phyloP scores from a whole-genome alignment of 2,888 invertebrate species.

The Pachliopta kotzebuea region DNA sequence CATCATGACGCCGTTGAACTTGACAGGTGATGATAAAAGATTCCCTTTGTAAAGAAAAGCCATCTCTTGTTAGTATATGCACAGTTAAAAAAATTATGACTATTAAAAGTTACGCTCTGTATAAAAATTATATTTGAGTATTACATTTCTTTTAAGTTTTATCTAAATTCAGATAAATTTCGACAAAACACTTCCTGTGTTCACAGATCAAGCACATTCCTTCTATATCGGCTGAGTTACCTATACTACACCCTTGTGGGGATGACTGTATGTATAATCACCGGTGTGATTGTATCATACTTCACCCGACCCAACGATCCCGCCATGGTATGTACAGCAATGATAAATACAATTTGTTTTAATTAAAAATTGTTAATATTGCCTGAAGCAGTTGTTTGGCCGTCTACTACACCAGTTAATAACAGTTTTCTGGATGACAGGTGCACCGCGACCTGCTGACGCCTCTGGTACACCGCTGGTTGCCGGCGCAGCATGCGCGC shows the following conservation, averaged over 20 bases:
- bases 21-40: constrained; percentile 48
- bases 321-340: constrained; percentile 60
- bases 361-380: neutral
- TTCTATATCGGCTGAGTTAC: constrained; percentile 86
- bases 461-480: constrained; percentile 81
- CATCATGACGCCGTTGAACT: constrained; percentile 45
- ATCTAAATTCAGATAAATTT: neutral
- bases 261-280: constrained; percentile 81
- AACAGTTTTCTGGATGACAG: constrained; percentile 33
- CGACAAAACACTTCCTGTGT: neutral
- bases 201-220: constrained; percentile 80
- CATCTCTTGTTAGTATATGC: too few species aligned
- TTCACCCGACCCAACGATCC: constrained; percentile 83
- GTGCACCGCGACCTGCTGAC: constrained; percentile 83
- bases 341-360: neutral
- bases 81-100: too few species aligned
- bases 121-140: too few species aligned
- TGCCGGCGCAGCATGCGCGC: constrained; percentile 63
- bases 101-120: too few species aligned
- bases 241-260: constrained; percentile 90
- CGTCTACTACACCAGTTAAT: neutral
- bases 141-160: too few species aligned
- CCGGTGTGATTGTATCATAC: constrained; percentile 85
- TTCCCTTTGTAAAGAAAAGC: too few species aligned
- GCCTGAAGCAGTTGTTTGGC: neutral